These are phyloP conservation scores for Drosophila lowei DNA, from an alignment of 1,140 invertebrate species.

Conservation along the genomic window DNA sequence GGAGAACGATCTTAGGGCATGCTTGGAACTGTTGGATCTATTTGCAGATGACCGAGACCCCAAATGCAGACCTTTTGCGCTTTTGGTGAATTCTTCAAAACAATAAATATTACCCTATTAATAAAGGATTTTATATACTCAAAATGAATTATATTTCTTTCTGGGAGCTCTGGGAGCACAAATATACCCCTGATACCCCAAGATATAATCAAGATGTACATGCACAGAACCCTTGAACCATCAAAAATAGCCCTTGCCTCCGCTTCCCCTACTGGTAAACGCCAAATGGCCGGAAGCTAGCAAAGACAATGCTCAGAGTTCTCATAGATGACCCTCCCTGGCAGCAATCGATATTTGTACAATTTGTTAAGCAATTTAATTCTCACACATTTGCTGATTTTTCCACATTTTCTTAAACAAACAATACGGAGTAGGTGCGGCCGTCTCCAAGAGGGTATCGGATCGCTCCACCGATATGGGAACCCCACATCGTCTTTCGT, in stretches of 20 bases:
- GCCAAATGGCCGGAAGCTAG: slow-evolving; percentile 65
- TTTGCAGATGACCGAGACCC: too few species aligned
- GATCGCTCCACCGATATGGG: background rate
- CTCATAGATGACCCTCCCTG: slow-evolving; percentile 27
- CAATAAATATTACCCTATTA: too few species aligned
- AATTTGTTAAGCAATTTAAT: slow-evolving; percentile 66
- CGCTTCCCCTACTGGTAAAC: background rate
- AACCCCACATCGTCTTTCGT: background rate
- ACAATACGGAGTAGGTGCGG: slow-evolving; percentile 55
- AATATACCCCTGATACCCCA: too few species aligned
- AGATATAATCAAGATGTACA: too few species aligned
- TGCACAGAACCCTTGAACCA: background rate
- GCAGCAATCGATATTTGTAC: slow-evolving; percentile 51
- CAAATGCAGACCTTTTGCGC: too few species aligned
- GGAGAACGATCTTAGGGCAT: too few species aligned
- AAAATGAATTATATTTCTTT: too few species aligned
- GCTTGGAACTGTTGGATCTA: too few species aligned
- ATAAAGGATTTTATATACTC: too few species aligned
- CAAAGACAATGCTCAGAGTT: slow-evolving; percentile 37
- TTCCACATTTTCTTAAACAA: slow-evolving; percentile 71
- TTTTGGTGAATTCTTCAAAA: too few species aligned
- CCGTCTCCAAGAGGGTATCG: slow-evolving; percentile 28
- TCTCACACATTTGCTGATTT: slow-evolving; percentile 68
- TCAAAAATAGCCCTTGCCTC: background rate
- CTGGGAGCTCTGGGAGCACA: too few species aligned